These are phyloP conservation scores for Sturmia bella DNA, from an alignment of 2,888 invertebrate species.

Conservation along the genomic window DNA sequence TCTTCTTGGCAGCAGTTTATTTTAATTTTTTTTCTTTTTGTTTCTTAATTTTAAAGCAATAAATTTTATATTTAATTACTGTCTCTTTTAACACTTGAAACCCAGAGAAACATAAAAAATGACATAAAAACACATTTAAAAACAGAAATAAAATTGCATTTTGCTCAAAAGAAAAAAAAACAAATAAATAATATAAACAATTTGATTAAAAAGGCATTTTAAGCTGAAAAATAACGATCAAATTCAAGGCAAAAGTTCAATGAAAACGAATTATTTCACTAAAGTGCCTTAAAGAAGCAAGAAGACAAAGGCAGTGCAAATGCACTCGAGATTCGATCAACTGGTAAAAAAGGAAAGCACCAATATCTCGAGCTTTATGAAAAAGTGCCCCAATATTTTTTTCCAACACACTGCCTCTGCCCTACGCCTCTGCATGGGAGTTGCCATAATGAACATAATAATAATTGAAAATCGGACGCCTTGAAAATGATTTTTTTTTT, in stretches of 20 bases:
- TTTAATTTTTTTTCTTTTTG: constrained; percentile 3
- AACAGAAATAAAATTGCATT: constrained; percentile 8
- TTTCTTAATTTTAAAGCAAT: constrained; percentile 35
- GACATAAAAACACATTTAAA: constrained; percentile 50
- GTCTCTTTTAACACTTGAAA: constrained; percentile 32
- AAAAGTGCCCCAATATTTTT: too few relatives aligned
- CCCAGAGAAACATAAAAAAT: constrained; percentile 13
- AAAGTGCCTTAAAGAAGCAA: constrained; percentile 4
- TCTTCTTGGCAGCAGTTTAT: constrained; percentile 10
- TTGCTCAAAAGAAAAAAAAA: constrained; percentile 10
- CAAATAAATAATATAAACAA: constrained; percentile 2
- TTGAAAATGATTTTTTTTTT: too few relatives aligned
- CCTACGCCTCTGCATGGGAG: too few relatives aligned
- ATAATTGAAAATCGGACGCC: too few relatives aligned
- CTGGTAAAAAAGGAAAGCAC: too few relatives aligned
- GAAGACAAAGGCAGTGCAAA: constrained; percentile 1
- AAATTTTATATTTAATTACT: constrained; percentile 55
- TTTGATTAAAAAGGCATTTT: constrained; percentile 32
- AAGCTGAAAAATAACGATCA: constrained; percentile 21
- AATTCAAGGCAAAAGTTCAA: constrained; percentile 55
- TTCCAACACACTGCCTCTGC: too few relatives aligned
- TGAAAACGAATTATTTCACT: constrained; percentile 25
- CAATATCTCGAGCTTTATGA: too few relatives aligned
- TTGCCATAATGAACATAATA: too few relatives aligned
- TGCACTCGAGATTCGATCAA: not conserved